A percentile compares a stretch with the other conserved stretches of the same genome.
Evolutionary conservation across 2,113 vertebrate genomes (phyloP).

Genomic region (Eolophus roseicapilla): DNA sequence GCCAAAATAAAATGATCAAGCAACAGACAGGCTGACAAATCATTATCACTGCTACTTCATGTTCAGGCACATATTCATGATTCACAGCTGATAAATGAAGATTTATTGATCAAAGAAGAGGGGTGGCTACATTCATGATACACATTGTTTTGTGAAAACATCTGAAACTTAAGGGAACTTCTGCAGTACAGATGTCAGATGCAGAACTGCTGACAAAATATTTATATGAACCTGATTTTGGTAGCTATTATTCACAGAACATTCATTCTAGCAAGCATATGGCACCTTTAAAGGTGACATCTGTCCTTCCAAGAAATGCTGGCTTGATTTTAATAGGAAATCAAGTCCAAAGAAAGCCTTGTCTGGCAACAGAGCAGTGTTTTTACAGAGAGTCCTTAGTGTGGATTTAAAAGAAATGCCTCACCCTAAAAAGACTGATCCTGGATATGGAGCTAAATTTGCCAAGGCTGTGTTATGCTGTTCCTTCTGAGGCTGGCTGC

Average conservation of each 20-base stretch:
- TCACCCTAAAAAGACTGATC: neutral
- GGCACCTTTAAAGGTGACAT: slow-evolving; percentile 1
- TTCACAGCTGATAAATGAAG: neutral
- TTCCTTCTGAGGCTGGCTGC: neutral
- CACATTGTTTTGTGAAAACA: neutral
- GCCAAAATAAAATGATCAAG: neutral
- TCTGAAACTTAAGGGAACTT: neutral
- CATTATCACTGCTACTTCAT: neutral
- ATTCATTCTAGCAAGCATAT: neutral
- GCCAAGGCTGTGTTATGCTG: neutral
- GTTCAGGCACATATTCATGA: neutral
- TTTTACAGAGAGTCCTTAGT: neutral
- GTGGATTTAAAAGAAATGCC: neutral
- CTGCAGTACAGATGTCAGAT: neutral
- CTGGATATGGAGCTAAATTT: neutral
- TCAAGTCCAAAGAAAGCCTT: neutral
- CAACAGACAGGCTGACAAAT: neutral
- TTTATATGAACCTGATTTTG: neutral
- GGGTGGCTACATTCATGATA: neutral
- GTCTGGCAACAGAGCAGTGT: neutral
- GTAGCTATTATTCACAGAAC: neutral
- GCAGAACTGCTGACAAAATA: neutral
- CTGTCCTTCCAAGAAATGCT: slow-evolving; percentile 7
- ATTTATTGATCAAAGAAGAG: neutral
- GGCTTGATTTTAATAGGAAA: neutral